Evolutionary conservation across 2,113 vertebrate genomes (phyloP), one percentile per base, ranked within the genome.

Genomic region (Syrmaticus mikado): DNA sequence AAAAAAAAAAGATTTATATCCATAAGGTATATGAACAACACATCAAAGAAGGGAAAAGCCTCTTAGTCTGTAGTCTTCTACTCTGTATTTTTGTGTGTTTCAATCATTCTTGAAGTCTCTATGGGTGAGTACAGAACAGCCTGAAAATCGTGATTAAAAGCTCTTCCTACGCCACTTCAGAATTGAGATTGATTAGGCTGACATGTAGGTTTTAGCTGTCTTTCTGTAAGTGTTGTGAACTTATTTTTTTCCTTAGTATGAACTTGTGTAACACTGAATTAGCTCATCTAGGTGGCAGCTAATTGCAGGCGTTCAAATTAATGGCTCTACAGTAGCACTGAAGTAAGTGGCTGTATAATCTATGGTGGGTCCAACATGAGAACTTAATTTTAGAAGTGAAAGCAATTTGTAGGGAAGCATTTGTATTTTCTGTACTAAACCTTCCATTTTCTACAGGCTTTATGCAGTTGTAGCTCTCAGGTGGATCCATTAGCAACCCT

Each of bases 171-270:
- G 83, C 93, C 73, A 75, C 77, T 88, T 90, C 87, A 95, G 89
- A 93, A 94, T 84, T 93, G 48, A 87, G 92, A 88, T 94, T 92
- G 85, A 92, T 96, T 93, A 90, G 83, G 83, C 83, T 95, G 96
- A 88, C 95, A 94, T 68, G 76, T 81, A 86, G 80, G 81, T 83
- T 88, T 94, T 86, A 90, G 76, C 90, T 78, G 55, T 83, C 76
- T 94, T 94, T 85, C 61, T 88, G 15, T 85, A 71, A 71, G 36
- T 19, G 13, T 71, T 50, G 75, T 60, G 57, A 90, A 40, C 68
- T 53, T 8, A 4, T 15, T 38, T 14, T 79, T 90, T 65, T 61
- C 55, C 55, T 70, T 72, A 18, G 27, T 64, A 34, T 60, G 55
- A 82, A 83, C 85, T 93, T 85, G 15, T 90, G 8, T 53, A 88